Evolutionary conservation across 2,888 invertebrate genomes (phyloP), one percentile per base, ranked within the genome.

Genomic region (Amphimallon solstitiale): DNA sequence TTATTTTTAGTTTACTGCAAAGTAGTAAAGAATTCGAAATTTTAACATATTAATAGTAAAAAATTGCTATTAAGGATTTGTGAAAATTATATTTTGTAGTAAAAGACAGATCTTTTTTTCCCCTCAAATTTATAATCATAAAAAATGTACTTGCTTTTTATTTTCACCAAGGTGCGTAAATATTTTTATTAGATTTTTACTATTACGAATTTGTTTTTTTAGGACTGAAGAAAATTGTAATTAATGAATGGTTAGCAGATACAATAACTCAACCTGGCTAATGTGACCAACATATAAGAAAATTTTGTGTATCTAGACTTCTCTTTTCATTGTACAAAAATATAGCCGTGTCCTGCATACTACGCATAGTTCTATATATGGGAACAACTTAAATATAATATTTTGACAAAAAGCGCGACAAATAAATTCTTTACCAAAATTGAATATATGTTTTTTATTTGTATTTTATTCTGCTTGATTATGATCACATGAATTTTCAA

Each of bases 191-290:
- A 29, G 9, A 9, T 29, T 5, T 29, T 29, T 29, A 29, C 6
- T 29, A 4, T 29, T 29, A 29, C 5, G 29, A 29, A 29, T 29
- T 46, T 9, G 21, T 46, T 48, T 54, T 54, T 64, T 7, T 37
- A 56, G 56, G 56, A 23, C 38, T 56, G 40, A 56, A 56, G 56
- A 56, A 56, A 56, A 23, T 56, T 40, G 56, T 56, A 21, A 43
- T 56, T 56, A 56, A 40, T 23, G 56, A 56, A n/a, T 56, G 56
- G 56, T 35, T 56, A n/a, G 56, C 56, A 5, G 40, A 56, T 17
- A 56, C 56, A 2, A 40, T 56, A 56, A 56, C 38, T 21, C 40
- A 56, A 10, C 56, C 56, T 29, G 56, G 56, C 38, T 56, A 56
- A 56, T 56, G 21, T 37, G 40, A 40, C 35, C 19, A 34, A 10